Evolutionary conservation across 92 coral and sea anemone genomes (phyloP).

Genomic region (Zoanthus sociatus): DNA sequence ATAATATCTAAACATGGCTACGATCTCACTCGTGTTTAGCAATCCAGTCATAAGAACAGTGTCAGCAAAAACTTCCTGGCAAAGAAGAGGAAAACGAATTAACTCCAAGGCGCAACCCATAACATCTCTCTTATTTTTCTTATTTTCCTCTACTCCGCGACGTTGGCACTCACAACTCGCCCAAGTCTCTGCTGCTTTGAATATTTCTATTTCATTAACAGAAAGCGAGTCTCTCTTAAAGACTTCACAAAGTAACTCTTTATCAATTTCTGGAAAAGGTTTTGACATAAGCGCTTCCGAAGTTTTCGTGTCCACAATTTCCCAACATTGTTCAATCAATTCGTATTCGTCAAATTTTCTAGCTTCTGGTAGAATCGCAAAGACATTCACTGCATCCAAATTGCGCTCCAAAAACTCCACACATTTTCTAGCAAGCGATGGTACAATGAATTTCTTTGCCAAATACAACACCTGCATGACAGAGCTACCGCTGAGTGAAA

Average conservation of each 20-base stretch:
- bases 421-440: slow-evolving; percentile 55
- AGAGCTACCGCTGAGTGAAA: slow-evolving; percentile 42
- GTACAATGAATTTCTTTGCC: slow-evolving; percentile 63
- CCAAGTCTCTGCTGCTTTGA: slow-evolving; percentile 33
- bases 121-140: slow-evolving; percentile 7
- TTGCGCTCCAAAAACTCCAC: slow-evolving; percentile 52
- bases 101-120: slow-evolving; percentile 24
- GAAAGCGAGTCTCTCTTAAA: slow-evolving; percentile 40
- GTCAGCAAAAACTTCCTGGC: slow-evolving; percentile 30
- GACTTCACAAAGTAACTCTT: slow-evolving; percentile 33
- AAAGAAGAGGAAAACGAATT: slow-evolving; percentile 22
- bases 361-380: slow-evolving; percentile 53
- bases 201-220: slow-evolving; percentile 30
- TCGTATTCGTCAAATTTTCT: slow-evolving; percentile 56
- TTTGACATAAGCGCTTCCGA: slow-evolving; percentile 57
- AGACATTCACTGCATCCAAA: slow-evolving; percentile 57
- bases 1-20: slow-evolving; percentile 37
- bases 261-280: slow-evolving; percentile 23
- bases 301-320: slow-evolving; percentile 50
- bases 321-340: slow-evolving; percentile 55
- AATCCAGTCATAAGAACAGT: slow-evolving; percentile 6
- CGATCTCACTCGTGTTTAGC: slow-evolving; percentile 33
- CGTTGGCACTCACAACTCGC: slow-evolving; percentile 29
- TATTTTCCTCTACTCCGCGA: slow-evolving; percentile 13
- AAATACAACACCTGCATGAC: slow-evolving; percentile 64